A percentile compares a stretch with the other conserved stretches of the same genome.
These are phyloP conservation scores for Aphrophora alni DNA, from an alignment of 2,888 invertebrate genomes.

Conservation along the genomic window DNA sequence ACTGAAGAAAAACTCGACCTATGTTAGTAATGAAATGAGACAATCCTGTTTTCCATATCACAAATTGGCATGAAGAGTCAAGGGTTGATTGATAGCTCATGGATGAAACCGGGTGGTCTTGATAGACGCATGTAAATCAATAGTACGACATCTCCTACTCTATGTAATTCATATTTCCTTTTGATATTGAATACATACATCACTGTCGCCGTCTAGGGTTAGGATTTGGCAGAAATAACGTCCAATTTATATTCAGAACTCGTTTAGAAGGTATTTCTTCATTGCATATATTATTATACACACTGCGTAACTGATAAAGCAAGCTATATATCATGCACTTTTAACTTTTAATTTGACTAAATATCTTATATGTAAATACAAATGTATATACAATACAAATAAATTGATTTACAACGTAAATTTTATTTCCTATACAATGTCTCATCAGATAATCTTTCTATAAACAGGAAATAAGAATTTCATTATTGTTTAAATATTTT, in stretches of 20 bases:
- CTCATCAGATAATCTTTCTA: too few species aligned
- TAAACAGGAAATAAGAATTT: too few species aligned
- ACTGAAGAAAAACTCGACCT: neutral
- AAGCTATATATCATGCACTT: too few species aligned
- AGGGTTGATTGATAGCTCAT: neutral
- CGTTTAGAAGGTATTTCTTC: too few species aligned
- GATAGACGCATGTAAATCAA: neutral
- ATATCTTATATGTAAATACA: too few species aligned
- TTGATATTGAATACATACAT: conserved; percentile 19
- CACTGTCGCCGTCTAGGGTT: neutral
- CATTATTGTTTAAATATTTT: too few species aligned
- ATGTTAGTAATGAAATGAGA: neutral
- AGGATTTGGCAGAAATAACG: conserved; percentile 3
- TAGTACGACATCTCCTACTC: neutral
- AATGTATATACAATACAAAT: too few species aligned
- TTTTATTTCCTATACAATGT: too few species aligned
- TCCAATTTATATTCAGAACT: conserved; percentile 24
- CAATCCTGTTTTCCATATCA: neutral
- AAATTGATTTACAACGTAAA: too few species aligned
- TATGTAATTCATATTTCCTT: neutral
- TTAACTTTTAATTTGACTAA: too few species aligned
- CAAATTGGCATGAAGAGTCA: neutral
- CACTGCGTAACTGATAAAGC: too few species aligned
- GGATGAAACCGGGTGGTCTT: neutral
- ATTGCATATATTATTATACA: too few species aligned